Evolutionary conservation across 2,888 invertebrate genomes (phyloP).

Genomic region (Andrena fulva): DNA sequence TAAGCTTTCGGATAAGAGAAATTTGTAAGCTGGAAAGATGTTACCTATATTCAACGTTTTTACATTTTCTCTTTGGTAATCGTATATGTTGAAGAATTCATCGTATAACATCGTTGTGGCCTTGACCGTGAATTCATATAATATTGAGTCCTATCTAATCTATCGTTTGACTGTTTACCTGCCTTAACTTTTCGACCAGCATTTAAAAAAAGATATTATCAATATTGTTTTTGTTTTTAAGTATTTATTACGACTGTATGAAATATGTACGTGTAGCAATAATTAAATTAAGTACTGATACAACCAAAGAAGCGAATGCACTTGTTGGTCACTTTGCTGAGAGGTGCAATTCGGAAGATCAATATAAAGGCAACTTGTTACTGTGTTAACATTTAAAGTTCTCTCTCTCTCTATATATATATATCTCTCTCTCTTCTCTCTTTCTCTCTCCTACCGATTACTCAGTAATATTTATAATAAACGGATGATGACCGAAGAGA

Average conservation of each 20-base stretch:
- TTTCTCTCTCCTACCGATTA: conserved; percentile 25
- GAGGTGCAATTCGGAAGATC: conserved; percentile 48
- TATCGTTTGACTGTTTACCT: conserved; percentile 36
- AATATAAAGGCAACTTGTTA: conserved; percentile 40
- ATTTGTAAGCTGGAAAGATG: conserved; percentile 44
- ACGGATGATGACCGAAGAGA: conserved; percentile 32
- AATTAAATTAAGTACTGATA: conserved; percentile 71
- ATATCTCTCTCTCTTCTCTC: background rate
- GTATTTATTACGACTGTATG: conserved; percentile 71
- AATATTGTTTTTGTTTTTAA: conserved; percentile 61
- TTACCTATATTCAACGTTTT: conserved; percentile 28
- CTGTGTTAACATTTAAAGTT: conserved; percentile 52
- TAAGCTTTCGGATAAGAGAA: conserved; percentile 30
- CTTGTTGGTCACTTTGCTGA: conserved; percentile 56
- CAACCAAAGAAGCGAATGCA: conserved; percentile 73
- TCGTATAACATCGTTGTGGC: conserved; percentile 55
- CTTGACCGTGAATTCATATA: conserved; percentile 59
- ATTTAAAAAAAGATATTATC: conserved; percentile 51
- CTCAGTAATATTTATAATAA: conserved; percentile 47
- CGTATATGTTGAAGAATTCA: conserved; percentile 34
- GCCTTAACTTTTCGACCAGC: conserved; percentile 36
- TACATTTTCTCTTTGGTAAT: conserved; percentile 33
- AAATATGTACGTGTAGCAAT: conserved; percentile 68
- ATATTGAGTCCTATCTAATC: conserved; percentile 42
- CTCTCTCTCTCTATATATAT: background rate